Percentiles rank a stretch among this genome's conserved stretches.
phyloP scores from a whole-genome alignment of 2,888 invertebrate species.

The Netelia inedita region DNA sequence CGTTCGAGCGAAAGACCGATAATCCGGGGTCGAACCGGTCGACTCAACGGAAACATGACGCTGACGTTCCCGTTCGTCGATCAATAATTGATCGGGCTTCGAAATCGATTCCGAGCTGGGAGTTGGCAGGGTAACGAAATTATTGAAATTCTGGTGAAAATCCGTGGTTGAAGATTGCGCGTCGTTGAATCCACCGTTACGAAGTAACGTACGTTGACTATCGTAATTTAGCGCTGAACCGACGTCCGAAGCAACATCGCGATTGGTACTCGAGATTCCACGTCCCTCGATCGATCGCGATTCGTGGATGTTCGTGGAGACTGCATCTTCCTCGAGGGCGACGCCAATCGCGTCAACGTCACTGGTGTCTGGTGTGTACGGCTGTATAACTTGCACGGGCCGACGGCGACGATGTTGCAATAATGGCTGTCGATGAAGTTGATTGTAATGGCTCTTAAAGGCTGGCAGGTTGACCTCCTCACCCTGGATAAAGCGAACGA shows the following conservation, averaged over 20 bases:
- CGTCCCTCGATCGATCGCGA: constrained; percentile 40
- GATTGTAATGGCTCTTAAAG: constrained; percentile 33
- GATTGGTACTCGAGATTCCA: neutral
- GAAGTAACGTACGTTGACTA: constrained; percentile 12
- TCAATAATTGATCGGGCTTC: constrained; percentile 10
- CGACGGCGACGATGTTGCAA: constrained; percentile 47
- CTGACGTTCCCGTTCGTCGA: constrained; percentile 24
- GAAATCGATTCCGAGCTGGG: constrained; percentile 12
- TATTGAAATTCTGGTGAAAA: constrained; percentile 57
- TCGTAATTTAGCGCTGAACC: constrained; percentile 53
- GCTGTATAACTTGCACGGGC: constrained; percentile 51
- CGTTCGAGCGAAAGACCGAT: constrained; percentile 28
- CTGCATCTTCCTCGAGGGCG: neutral
- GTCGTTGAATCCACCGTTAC: constrained; percentile 18
- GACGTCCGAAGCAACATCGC: constrained; percentile 29
- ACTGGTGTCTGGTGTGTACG: constrained; percentile 36
- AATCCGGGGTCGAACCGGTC: constrained; percentile 27
- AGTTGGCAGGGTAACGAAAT: constrained; percentile 57
- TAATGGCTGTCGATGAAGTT: constrained; percentile 29
- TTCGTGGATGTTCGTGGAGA: constrained; percentile 29
- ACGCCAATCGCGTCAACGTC: constrained; percentile 8
- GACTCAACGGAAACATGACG: constrained; percentile 8
- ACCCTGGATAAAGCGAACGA: constrained; percentile 46
- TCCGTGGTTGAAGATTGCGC: constrained; percentile 12
- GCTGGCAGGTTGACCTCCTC: constrained; percentile 56